A percentile compares a stretch with the other conserved stretches of the same genome.
Evolutionary conservation across 1,140 invertebrate species (phyloP).

Genomic region (Macrotrachela quadricornifera): DNA sequence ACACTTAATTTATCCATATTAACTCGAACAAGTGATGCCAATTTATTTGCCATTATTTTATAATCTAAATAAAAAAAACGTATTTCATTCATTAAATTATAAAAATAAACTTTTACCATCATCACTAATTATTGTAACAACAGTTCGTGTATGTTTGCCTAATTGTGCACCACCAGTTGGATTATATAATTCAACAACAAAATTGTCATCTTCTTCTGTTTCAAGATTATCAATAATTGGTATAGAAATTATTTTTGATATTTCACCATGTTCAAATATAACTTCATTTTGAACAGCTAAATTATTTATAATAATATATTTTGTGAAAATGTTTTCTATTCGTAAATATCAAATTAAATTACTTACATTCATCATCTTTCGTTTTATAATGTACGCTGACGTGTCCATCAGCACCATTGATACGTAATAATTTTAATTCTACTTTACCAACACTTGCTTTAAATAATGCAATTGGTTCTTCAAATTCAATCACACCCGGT

Average conservation of each 20-base stretch:
- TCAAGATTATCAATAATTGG: conserved; percentile 40
- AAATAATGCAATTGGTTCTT: conserved; percentile 38
- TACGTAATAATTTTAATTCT: conserved; percentile 34
- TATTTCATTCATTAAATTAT: neutral
- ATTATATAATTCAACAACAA: conserved; percentile 38
- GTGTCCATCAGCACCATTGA: conserved; percentile 38
- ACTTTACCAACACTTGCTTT: conserved; percentile 40
- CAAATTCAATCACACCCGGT: conserved; percentile 39
- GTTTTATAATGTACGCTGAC: conserved; percentile 38
- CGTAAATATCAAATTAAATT: no score
- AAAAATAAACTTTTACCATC: conserved; percentile 34
- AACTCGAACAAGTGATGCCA: conserved; percentile 37
- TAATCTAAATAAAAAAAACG: conserved; percentile 7
- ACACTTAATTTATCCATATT: conserved; percentile 38
- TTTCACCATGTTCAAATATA: conserved; percentile 40
- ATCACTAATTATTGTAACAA: conserved; percentile 46
- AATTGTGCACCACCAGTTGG: conserved; percentile 36
- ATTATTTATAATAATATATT: no score
- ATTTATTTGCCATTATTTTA: conserved; percentile 31
- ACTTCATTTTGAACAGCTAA: conserved; percentile 32
- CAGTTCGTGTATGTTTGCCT: conserved; percentile 36
- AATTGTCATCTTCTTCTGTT: conserved; percentile 44
- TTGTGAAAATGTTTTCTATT: no score
- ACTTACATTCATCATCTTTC: conserved; percentile 30
- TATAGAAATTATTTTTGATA: conserved; percentile 36